phyloP scores from a whole-genome alignment of 2,113 vertebrate genomes.

The Egretta garzetta region DNA sequence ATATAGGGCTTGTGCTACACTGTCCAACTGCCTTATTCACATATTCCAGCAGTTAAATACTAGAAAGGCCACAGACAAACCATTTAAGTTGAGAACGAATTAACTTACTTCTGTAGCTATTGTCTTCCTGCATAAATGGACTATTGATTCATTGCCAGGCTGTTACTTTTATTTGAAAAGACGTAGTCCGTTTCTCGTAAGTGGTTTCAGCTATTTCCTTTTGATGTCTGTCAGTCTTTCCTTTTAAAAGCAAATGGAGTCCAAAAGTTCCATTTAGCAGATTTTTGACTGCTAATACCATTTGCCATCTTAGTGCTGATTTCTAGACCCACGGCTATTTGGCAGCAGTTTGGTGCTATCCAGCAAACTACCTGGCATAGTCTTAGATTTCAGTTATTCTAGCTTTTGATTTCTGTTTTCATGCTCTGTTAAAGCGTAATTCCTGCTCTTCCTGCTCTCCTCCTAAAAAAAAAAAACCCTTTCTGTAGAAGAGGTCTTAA shows the following conservation, averaged over 20 bases:
- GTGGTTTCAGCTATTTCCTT: not conserved
- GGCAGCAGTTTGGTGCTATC: not conserved
- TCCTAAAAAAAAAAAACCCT: not conserved
- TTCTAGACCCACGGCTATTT: not conserved
- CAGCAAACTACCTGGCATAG: not conserved
- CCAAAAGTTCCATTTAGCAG: not conserved
- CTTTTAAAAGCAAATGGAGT: not conserved
- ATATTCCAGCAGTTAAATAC: not conserved
- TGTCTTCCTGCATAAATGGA: not conserved
- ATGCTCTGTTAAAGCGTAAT: not conserved
- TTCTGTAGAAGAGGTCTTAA: not conserved
- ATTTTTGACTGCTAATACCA: not conserved
- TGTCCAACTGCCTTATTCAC: not conserved
- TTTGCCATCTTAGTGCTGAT: not conserved
- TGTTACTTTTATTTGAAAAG: not conserved
- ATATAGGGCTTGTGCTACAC: not conserved
- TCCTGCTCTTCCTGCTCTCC: not conserved
- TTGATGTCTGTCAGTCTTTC: not conserved
- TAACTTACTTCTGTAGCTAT: not conserved
- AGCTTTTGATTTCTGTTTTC: not conserved
- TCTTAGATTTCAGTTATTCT: not conserved
- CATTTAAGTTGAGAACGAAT: not conserved
- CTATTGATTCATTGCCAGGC: not conserved
- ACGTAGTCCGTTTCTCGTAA: not conserved
- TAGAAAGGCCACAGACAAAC: not conserved